These are phyloP conservation scores for Eurytoma californica DNA, from an alignment of 2,888 invertebrate genomes.

Conservation along the genomic window DNA sequence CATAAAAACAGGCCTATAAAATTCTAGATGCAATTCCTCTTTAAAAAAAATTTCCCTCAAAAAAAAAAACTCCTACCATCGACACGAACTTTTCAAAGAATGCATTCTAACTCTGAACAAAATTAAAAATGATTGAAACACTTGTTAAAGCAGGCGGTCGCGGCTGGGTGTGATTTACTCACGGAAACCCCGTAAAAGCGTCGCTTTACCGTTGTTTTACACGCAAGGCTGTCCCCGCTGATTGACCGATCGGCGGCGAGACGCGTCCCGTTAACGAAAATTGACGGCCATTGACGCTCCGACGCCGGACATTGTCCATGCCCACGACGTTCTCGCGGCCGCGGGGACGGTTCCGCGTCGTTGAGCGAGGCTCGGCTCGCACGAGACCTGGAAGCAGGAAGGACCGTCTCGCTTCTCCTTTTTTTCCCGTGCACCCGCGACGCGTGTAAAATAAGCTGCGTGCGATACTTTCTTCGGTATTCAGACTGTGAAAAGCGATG, in stretches of 20 bases:
- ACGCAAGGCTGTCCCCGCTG: conserved; percentile 36
- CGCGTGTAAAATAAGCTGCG: conserved; percentile 3
- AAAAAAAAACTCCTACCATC: too few species aligned
- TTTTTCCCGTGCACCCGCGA: background rate
- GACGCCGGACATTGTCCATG: background rate
- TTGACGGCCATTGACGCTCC: conserved; percentile 61
- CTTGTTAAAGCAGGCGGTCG: background rate
- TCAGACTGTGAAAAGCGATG: conserved; percentile 37
- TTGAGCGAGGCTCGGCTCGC: conserved; percentile 10
- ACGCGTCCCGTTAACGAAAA: conserved; percentile 66
- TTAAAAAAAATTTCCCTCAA: too few species aligned
- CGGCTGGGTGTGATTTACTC: conserved; percentile 26
- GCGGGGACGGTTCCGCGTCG: conserved; percentile 15
- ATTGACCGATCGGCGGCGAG: conserved; percentile 36
- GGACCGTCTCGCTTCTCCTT: background rate
- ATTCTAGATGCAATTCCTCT: too few species aligned
- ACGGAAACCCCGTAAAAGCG: conserved; percentile 30
- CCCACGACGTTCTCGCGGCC: background rate
- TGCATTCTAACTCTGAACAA: too few species aligned
- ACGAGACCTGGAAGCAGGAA: conserved; percentile 7
- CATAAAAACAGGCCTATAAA: too few species aligned
- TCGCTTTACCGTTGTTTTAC: conserved; percentile 36
- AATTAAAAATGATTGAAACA: too few species aligned
- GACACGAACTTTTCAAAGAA: too few species aligned
- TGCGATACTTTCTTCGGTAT: conserved; percentile 19